Evolutionary conservation across 2,888 invertebrate species (phyloP), one percentile per base, ranked within the genome.

Genomic region (Coronaproctus castanopsis): DNA sequence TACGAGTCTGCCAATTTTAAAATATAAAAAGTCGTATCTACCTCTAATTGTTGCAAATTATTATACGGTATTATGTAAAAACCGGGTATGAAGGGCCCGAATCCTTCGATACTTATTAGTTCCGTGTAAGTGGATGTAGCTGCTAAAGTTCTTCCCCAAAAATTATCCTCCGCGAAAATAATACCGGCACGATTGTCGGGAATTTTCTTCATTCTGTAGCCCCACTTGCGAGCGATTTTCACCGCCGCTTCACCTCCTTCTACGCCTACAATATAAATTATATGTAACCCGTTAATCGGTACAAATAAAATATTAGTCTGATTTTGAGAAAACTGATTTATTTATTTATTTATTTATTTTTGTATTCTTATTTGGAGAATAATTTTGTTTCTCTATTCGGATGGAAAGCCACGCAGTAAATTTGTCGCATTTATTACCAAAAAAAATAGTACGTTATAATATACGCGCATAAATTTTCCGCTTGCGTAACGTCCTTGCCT

Each of bases 191-290:
- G 73, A 70, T 91, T 82, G 8, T 81, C 74, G 0, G 87, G 83
- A 64, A 96, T 83, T 62, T 83, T 81, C 74, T 96, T 96, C 62
- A 83, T 82, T 5, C 79, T 76, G 70, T 96, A 96, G 0, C 83
- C 95, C 95, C 95, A 96, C 71, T 87, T 88, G 57, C 95, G 77
- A 1, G 95, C 90, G 65, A 96, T 76, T 72, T 96, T 96, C 68
- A 85, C 85, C 0, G 93, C 91, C 0, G 91, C 90, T 71, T 96
- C 96, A 1, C 92, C 89, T 2, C 87, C 92, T 71, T 96, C 95
- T 0, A 95, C 95, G 21, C 95, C 78, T 77, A 62, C 21, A 36
- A 36, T 36, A 8, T 8, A 36, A 36, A 36, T n/a, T n/a, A n/a
- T n/a, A n/a, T n/a, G n/a, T n/a, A n/a, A n/a, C n/a, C n/a, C n/a